Conservation (phyloP, 2,113 vertebrate genomes). For the Oryzias woworae region DNA sequence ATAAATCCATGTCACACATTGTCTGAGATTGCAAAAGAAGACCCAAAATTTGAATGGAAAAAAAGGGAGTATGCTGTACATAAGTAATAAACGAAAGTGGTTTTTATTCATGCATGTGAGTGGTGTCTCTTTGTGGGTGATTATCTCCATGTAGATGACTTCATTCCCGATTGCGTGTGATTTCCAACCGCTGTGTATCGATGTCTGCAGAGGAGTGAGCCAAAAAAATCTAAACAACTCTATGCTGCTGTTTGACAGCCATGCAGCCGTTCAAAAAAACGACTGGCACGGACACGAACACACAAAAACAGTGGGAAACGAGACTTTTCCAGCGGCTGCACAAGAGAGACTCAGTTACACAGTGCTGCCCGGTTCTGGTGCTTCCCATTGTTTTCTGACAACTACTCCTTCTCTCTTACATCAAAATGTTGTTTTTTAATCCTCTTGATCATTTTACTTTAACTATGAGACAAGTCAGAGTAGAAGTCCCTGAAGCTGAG, state of each 20-base stretch:
- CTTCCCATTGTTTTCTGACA: conserved; percentile 50
- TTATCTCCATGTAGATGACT: conserved; percentile 5
- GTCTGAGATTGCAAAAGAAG: conserved; percentile 15
- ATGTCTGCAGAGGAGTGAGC: conserved; percentile 29
- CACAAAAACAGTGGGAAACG: conserved; percentile 31
- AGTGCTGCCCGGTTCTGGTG: conserved; percentile 59
- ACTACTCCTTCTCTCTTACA: conserved; percentile 16
- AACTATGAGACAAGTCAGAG: conserved; percentile 24
- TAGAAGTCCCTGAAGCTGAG: conserved; percentile 25
- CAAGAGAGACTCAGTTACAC: conserved; percentile 47
- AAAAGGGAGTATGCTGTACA: not conserved
- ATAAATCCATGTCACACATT: conserved; percentile 59
- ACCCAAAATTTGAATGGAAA: not conserved
- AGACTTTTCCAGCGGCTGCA: conserved; percentile 63
- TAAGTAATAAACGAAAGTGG: not conserved
- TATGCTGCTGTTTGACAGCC: conserved; percentile 50
- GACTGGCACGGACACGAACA: conserved; percentile 32
- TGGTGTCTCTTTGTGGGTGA: not conserved
- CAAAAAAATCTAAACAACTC: conserved; percentile 48
- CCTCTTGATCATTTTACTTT: conserved; percentile 9
- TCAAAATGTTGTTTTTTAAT: conserved; percentile 14
- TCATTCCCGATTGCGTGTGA: conserved; percentile 27
- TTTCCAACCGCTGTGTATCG: conserved; percentile 27
- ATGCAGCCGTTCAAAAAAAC: conserved; percentile 45
- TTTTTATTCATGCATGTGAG: conserved; percentile 5